These are phyloP conservation scores for Heliconius hermathena DNA, from an alignment of 1,140 invertebrate species.

Conservation along the genomic window DNA sequence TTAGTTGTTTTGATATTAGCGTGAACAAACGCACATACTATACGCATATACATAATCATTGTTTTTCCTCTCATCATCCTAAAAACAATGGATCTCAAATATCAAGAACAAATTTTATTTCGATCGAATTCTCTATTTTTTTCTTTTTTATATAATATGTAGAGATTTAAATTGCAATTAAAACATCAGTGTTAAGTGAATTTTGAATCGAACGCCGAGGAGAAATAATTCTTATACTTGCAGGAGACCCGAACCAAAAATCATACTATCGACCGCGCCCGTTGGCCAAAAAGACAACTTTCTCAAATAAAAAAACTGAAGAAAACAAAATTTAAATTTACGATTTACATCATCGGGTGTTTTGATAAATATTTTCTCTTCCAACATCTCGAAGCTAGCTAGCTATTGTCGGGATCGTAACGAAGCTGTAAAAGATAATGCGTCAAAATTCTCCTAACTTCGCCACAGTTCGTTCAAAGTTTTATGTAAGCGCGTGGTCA, in stretches of 20 bases:
- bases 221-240: background rate
- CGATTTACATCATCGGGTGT: background rate
- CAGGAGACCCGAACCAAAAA: background rate
- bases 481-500: background rate
- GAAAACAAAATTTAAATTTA: background rate
- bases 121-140: no score
- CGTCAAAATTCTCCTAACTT: slow-evolving; percentile 11
- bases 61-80: no score
- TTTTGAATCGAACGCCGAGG: background rate
- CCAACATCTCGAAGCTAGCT: background rate
- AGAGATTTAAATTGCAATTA: no score
- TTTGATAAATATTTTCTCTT: slow-evolving; percentile 1
- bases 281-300: no score
- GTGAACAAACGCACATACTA: no score
- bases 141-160: no score
- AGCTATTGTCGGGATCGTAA: slow-evolving; percentile 4
- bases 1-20: no score
- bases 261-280: no score
- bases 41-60: no score
- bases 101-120: no score
- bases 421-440: slow-evolving; percentile 21
- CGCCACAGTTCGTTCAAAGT: background rate
- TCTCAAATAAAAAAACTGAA: background rate
- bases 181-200: no score
- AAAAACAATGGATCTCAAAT: no score